Conservation (phyloP, 2,888 invertebrate genomes). For the Lasioglossum marginatum region DNA sequence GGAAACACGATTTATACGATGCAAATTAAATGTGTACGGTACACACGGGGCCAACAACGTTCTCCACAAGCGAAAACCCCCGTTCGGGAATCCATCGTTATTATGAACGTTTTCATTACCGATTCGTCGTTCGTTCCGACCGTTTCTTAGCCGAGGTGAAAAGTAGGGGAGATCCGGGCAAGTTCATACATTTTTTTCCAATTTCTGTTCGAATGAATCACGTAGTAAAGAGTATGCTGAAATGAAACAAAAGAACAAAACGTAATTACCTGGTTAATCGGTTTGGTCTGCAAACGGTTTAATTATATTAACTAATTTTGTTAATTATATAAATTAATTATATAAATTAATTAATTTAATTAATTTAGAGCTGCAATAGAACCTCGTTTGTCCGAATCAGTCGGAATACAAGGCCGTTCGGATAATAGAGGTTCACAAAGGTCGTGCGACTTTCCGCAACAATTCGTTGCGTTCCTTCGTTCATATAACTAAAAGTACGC, state of each 20-base stretch:
- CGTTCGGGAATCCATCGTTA: constrained; percentile 42
- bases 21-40: constrained; percentile 81
- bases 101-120: constrained; percentile 41
- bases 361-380: too few species aligned
- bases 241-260: background rate
- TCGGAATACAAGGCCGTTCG: too few species aligned
- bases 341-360: too few species aligned
- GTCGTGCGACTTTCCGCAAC: too few species aligned
- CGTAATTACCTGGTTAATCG: too few species aligned
- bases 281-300: too few species aligned
- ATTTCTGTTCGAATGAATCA: background rate
- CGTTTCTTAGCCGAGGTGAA: background rate
- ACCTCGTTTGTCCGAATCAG: too few species aligned
- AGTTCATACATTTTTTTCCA: background rate
- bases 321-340: too few species aligned
- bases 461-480: too few species aligned
- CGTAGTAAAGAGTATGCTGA: background rate
- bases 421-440: too few species aligned
- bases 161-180: background rate
- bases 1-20: constrained; percentile 83
- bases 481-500: background rate
- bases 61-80: constrained; percentile 33
- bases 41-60: constrained; percentile 43
- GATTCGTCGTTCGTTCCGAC: background rate
- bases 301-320: too few species aligned